These are phyloP conservation scores for Anoplophora glabripennis DNA, from an alignment of 1,140 invertebrate genomes.

Conservation along the genomic window DNA sequence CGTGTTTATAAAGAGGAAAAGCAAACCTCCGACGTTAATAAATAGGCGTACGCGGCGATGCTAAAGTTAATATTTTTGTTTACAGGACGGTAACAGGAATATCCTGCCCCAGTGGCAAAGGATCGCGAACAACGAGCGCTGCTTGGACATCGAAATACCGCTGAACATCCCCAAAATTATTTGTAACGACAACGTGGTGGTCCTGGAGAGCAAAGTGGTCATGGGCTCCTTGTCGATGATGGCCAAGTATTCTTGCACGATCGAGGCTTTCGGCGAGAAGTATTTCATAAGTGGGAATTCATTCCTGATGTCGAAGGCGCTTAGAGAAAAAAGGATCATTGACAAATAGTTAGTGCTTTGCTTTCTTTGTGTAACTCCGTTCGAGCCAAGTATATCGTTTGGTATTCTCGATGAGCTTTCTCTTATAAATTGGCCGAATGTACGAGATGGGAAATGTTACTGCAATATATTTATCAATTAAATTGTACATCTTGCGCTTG, in stretches of 20 bases:
- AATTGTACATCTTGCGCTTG: not conserved
- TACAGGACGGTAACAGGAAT: constrained; percentile 28
- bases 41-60: too few species aligned
- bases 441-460: too few species aligned
- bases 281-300: constrained; percentile 37
- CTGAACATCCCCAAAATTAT: constrained; percentile 33
- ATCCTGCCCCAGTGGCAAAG: constrained; percentile 35
- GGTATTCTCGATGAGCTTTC: too few species aligned
- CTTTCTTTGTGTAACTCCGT: too few species aligned
- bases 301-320: constrained; percentile 28
- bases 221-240: constrained; percentile 31
- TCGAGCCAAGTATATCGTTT: too few species aligned
- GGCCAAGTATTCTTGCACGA: constrained; percentile 28
- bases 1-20: too few species aligned
- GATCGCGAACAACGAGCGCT: constrained; percentile 35
- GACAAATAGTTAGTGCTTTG: constrained; percentile 30
- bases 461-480: too few species aligned
- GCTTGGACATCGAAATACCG: constrained; percentile 32
- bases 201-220: constrained; percentile 40
- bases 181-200: constrained; percentile 34
- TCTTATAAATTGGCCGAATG: too few species aligned
- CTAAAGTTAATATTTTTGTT: not conserved
- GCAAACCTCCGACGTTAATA: too few species aligned
- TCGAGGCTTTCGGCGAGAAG: constrained; percentile 16
- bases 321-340: constrained; percentile 29